phyloP scores from a whole-genome alignment of 2,888 invertebrate species.

The Trachelus stipa region DNA sequence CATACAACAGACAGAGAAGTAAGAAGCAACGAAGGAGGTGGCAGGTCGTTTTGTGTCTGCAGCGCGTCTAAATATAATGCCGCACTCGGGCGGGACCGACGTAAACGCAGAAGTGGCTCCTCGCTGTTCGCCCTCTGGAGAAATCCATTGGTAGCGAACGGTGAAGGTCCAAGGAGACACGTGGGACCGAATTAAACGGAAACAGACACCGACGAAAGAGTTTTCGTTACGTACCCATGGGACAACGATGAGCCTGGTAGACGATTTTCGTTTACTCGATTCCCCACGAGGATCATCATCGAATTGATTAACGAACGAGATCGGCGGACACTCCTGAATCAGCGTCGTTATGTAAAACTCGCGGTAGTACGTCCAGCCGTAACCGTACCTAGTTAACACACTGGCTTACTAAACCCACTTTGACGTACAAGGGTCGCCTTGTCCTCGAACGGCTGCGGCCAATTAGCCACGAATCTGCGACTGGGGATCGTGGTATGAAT shows the following conservation, averaged over 20 bases:
- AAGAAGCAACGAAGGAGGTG: conserved; percentile 37
- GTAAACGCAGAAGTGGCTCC: not conserved
- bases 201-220: not conserved
- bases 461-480: conserved; percentile 51
- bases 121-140: conserved; percentile 15
- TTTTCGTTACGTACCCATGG: not conserved
- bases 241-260: not conserved
- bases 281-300: not conserved
- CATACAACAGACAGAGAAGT: not conserved
- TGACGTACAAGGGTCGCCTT: conserved; percentile 50
- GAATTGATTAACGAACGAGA: not conserved
- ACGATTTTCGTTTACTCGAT: not conserved
- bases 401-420: conserved; percentile 46
- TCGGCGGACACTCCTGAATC: not conserved
- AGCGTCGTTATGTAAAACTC: not conserved
- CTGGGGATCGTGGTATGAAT: conserved; percentile 33
- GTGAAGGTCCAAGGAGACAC: not conserved
- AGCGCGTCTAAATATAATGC: conserved; percentile 53
- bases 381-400: conserved; percentile 31
- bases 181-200: not conserved
- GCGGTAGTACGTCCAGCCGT: not conserved
- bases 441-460: conserved; percentile 50
- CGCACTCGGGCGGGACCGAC: conserved; percentile 1
- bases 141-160: conserved; percentile 11
- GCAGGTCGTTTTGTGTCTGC: conserved; percentile 62